These are phyloP conservation scores for Australoheros scitulus DNA, from an alignment of 2,113 vertebrate species.

Conservation along the genomic window DNA sequence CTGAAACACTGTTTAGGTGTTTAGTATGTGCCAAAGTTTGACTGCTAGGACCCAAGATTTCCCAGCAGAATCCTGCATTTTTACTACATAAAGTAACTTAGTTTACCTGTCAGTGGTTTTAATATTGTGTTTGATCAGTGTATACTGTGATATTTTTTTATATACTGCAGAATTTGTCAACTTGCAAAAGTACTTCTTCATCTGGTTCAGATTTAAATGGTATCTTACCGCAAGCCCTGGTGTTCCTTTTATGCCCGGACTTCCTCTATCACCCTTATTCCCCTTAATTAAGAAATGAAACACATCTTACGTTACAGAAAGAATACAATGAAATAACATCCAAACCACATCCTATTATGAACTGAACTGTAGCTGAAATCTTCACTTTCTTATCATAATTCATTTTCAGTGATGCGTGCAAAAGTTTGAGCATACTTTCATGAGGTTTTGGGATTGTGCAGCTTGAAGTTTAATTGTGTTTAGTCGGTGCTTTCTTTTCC, in stretches of 20 bases:
- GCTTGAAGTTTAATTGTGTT: slow-evolving; percentile 9
- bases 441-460: slow-evolving; percentile 16
- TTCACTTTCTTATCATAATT: neutral
- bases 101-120: slow-evolving; percentile 1
- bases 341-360: neutral
- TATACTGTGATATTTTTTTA: neutral
- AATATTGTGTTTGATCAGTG: neutral
- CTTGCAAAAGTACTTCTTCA: neutral
- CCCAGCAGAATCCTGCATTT: neutral
- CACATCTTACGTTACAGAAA: slow-evolving; percentile 18
- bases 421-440: slow-evolving; percentile 4
- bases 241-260: slow-evolving; percentile 81
- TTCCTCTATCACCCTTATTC: slow-evolving; percentile 87
- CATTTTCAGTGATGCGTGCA: neutral
- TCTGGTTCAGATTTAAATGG: neutral
- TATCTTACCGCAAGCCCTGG: slow-evolving; percentile 84
- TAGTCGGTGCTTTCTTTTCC: slow-evolving; percentile 39
- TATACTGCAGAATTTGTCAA: slow-evolving; percentile 3
- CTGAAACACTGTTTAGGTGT: neutral
- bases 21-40: neutral
- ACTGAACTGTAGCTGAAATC: neutral
- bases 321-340: slow-evolving; percentile 1
- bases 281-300: slow-evolving; percentile 80
- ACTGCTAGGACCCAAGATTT: neutral
- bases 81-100: neutral